A percentile compares a stretch with the other conserved stretches of the same genome.
Evolutionary conservation across 2,113 vertebrate genomes (phyloP).

Genomic region (Nothobranchius kuhntae): DNA sequence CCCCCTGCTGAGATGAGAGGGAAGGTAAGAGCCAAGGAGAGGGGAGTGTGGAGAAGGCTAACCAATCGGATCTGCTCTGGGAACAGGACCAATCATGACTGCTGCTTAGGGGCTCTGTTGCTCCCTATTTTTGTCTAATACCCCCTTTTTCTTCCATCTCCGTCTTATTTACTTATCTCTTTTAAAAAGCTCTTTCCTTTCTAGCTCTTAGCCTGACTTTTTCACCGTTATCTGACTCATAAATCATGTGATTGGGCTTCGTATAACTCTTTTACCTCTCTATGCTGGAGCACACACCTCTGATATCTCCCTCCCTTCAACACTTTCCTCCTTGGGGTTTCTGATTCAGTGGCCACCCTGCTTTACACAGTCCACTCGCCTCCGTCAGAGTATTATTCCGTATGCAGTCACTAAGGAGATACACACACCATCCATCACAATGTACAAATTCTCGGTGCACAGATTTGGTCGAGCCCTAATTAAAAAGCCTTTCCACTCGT

Average conservation of each 20-base stretch:
- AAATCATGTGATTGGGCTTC: slow-evolving; percentile 70
- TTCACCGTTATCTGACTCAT: slow-evolving; percentile 73
- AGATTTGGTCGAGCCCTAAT: slow-evolving; percentile 92
- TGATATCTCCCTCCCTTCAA: slow-evolving; percentile 17
- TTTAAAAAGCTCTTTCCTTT: slow-evolving; percentile 76
- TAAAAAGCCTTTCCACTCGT: slow-evolving; percentile 91
- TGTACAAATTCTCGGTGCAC: slow-evolving; percentile 90
- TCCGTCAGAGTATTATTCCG: slow-evolving; percentile 87
- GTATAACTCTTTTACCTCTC: slow-evolving; percentile 16
- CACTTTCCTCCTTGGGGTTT: slow-evolving; percentile 22
- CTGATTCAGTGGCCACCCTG: slow-evolving; percentile 43
- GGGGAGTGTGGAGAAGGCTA: slow-evolving; percentile 80
- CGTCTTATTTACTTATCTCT: slow-evolving; percentile 79
- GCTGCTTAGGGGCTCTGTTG: slow-evolving; percentile 59
- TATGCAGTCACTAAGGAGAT: slow-evolving; percentile 87
- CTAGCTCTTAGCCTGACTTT: slow-evolving; percentile 70
- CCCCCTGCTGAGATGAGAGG: slow-evolving; percentile 91
- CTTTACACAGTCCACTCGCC: slow-evolving; percentile 72
- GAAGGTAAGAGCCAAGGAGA: slow-evolving; percentile 94
- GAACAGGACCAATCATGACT: slow-evolving; percentile 69
- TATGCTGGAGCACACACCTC: neutral
- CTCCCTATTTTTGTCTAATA: slow-evolving; percentile 69
- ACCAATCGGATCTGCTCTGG: slow-evolving; percentile 65
- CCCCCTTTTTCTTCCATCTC: slow-evolving; percentile 72
- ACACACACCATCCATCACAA: slow-evolving; percentile 92